Conservation (phyloP, 2,113 vertebrate genomes). For the Gorsachius goisagi region DNA sequence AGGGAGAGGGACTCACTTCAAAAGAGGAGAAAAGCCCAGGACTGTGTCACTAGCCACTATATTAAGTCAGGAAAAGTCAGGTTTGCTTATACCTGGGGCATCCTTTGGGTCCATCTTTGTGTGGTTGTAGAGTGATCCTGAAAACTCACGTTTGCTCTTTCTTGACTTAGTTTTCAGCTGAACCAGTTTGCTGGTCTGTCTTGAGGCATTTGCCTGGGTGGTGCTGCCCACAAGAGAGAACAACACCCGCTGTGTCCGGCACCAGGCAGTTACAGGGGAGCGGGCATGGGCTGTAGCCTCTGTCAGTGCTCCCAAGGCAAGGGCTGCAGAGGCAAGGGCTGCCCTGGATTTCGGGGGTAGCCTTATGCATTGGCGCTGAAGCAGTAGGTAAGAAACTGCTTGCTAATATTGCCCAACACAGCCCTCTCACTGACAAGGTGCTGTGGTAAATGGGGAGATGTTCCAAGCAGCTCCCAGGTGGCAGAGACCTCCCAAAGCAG, state of each 20-base stretch:
- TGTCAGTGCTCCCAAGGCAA: accelerated
- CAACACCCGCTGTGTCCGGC: not conserved
- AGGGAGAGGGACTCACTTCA: not conserved
- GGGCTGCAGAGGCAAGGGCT: not conserved
- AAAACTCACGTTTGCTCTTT: not conserved
- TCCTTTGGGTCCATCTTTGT: not conserved
- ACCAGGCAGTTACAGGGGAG: accelerated
- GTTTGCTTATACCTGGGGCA: not conserved
- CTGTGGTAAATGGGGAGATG: not conserved
- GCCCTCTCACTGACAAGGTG: not conserved
- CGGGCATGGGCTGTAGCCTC: not conserved
- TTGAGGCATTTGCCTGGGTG: not conserved
- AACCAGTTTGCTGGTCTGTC: not conserved
- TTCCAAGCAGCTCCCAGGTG: not conserved
- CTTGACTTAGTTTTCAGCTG: not conserved
- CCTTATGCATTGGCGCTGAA: not conserved
- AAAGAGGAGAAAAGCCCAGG: not conserved
- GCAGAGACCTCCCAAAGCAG: not conserved
- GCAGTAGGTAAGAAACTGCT: not conserved
- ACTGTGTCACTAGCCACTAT: accelerated
- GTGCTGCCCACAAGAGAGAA: not conserved
- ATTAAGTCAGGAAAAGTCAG: not conserved
- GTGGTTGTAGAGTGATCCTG: not conserved
- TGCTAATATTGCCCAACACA: not conserved
- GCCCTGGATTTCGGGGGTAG: not conserved